Base-by-base conservation (phyloP, 2,797 vertebrate genomes). In the Hirundo rustica region DNA sequence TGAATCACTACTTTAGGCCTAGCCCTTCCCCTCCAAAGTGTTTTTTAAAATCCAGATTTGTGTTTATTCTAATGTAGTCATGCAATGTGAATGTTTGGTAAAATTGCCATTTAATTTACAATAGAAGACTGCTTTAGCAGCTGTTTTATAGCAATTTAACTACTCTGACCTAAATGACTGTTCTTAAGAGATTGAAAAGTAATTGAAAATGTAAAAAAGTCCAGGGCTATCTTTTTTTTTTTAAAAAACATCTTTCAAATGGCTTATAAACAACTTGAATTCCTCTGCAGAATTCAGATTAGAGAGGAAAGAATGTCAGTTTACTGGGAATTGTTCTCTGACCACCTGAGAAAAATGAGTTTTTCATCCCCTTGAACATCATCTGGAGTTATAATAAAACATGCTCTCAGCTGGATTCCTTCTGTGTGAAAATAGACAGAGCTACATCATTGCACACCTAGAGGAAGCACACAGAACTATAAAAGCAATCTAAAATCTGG, bases 341-440 rank as follows among this genome's bases (percentile, higher is more conserved):
- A 75, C 61, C 77, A 85, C 88, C 85, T 73, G 78, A 94, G 71
- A 91, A 81, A 95, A 95, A 92, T 16, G 42, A 87, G 66, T 8
- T 91, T 95, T 93, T 93, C 81, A 76, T 92, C 23, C 68, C 76
- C 78, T 74, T 92, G 55, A 80, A 38, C 71, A 86, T 94, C 79
- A 87, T 90, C 92, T 95, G 95, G 89, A 88, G 65, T 89, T 92
- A 75, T 29, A 84, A 93, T 72, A 91, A 95, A 96, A 85, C 64
- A 57, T 77, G 57, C 32, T 91, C 50, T 95, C 94, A 85, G 86
- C 83, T 92, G 88, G 88, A 73, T 92, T 97, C 89, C 80, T 91
- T 77, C 90, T 87, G 83, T 70, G 40, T 60, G 67, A 60, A 81
- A 91, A 85, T 10, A 91, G 88, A 67, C 67, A 66, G 67, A 94